Base-by-base conservation (phyloP, 2,888 invertebrate genomes). In the Blera fallax region DNA sequence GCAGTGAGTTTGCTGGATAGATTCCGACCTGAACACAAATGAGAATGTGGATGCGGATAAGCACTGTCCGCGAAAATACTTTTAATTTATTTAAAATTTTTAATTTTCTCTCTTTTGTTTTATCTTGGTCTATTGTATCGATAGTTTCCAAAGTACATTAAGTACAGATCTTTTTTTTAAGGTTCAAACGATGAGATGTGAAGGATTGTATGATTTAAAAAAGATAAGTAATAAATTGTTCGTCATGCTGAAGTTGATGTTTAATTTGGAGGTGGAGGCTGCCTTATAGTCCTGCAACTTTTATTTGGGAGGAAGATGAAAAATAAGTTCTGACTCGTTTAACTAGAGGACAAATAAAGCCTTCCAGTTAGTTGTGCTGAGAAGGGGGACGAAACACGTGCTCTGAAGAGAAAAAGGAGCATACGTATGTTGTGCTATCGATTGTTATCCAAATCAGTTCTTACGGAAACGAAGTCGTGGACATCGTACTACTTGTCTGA, bases 1-100 rank as follows among this genome's bases (percentile, higher is more conserved):
- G 97, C 96, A 90, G 90, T 34, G 92, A 91, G 77, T 92, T 90
- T 29, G 45, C 80, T 37, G 62, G 24, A 11, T 84, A 84, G 34
- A 65, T 27, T 2, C 1, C 14, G 11, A 10, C n/a, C 5, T 21
- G n/a, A 10, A 37, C 3, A 37, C n/a, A 37, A 27, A n/a, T 45
- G 62, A 11, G 21, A 40, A 8, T 45, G 18, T 16, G 37, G 18
- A 34, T 56, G 34, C 18, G 14, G 14, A 7, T n/a, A n/a, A n/a
- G n/a, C n/a, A n/a, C n/a, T 24, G 27, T 27, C 37, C 2, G n/a
- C n/a, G n/a, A 29, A n/a, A 32, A n/a, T 69, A 32, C 16, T 62
- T 74, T 74, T 84, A 73, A 83, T 78, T 83, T 83, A 83, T 78
- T 73, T 67, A 21, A 64, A 54, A 50, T 65, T 67, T 64, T 58